These are phyloP conservation scores for Osmoderma eremita DNA, from an alignment of 2,888 invertebrate genomes.

Conservation along the genomic window DNA sequence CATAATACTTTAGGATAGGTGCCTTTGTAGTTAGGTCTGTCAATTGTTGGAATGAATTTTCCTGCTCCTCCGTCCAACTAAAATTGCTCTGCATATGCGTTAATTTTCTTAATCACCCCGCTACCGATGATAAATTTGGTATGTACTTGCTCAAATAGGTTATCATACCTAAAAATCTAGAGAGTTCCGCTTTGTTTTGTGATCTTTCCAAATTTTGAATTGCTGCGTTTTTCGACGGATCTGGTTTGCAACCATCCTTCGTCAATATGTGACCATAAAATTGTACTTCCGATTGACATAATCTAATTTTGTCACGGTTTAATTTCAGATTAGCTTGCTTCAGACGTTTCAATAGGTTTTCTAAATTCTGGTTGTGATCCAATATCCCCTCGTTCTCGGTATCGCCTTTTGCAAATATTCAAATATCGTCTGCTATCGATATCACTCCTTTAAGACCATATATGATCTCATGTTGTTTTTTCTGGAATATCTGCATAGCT, in stretches of 20 bases:
- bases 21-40: slow-evolving; percentile 12
- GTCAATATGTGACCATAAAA: slow-evolving; percentile 47
- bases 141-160: slow-evolving; percentile 11
- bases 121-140: slow-evolving; percentile 37
- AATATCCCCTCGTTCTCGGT: slow-evolving; percentile 43
- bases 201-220: slow-evolving; percentile 50
- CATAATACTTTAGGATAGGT: slow-evolving; percentile 30
- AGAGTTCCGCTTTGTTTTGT: slow-evolving; percentile 47
- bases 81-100: slow-evolving; percentile 30
- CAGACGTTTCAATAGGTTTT: slow-evolving; percentile 36
- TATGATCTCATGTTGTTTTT: slow-evolving; percentile 36
- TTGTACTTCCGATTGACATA: slow-evolving; percentile 44
- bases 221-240: slow-evolving; percentile 49
- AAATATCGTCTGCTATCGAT: slow-evolving; percentile 46
- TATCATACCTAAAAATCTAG: slow-evolving; percentile 52
- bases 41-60: not conserved
- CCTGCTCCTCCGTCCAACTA: slow-evolving; percentile 25
- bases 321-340: slow-evolving; percentile 46
- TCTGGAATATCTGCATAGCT: slow-evolving; percentile 46
- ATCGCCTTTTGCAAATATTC: slow-evolving; percentile 24
- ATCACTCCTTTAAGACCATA: slow-evolving; percentile 27
- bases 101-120: slow-evolving; percentile 10
- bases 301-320: slow-evolving; percentile 46
- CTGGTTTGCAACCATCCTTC: slow-evolving; percentile 52
- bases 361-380: slow-evolving; percentile 47